Base-by-base conservation (phyloP, 2,888 invertebrate species). In the Dichetophora obliterata region DNA sequence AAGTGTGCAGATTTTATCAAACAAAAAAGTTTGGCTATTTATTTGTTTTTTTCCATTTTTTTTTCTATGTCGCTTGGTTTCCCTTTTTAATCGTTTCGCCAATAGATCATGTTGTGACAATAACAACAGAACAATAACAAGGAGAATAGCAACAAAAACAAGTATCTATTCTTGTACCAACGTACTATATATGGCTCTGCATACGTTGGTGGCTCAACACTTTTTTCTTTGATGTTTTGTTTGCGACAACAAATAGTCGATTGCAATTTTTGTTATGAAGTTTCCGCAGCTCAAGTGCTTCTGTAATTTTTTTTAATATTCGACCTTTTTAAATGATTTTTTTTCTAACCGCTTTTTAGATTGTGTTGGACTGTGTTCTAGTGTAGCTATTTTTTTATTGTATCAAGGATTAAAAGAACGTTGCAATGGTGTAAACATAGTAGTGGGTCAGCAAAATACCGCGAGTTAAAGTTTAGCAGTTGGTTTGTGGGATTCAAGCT, bases 151-250 rank as follows among this genome's bases (percentile, higher is more conserved):
- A 68, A 48, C 5, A 48, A 3, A 19, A 48, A 68, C n/a, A 43
- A 66, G 24, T 19, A 22, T 22, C 52, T 22, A 22, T 22, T 34
- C n/a, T 69, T 69, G 50, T 50, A n/a, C 52, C 19, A n/a, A n/a
- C n/a, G n/a, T n/a, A 31, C 31, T 22, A 9, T 24, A 31, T 52
- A 31, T 9, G n/a, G 48, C 24, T 0, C 14, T 14, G 3, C 1
- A 43, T 43, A 43, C 11, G 48, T 69, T 27, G 52, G 27, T 69
- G 69, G 6, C 52, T 69, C 52, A n/a, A 66, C 66, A 66, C 22
- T 48, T 66, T 37, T 66, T 37, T 24, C 34, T n/a, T 65, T 48
- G 66, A 69, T 27, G 69, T 27, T 52, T 69, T 69, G 69, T 69
- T 69, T 69, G 50, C 19, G 27, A 69, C 50, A 69, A 69, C 69